A percentile compares a stretch with the other conserved stretches of the same genome.
Evolutionary conservation across 1,140 invertebrate genomes (phyloP).

Genomic region (Magallana gigas): DNA sequence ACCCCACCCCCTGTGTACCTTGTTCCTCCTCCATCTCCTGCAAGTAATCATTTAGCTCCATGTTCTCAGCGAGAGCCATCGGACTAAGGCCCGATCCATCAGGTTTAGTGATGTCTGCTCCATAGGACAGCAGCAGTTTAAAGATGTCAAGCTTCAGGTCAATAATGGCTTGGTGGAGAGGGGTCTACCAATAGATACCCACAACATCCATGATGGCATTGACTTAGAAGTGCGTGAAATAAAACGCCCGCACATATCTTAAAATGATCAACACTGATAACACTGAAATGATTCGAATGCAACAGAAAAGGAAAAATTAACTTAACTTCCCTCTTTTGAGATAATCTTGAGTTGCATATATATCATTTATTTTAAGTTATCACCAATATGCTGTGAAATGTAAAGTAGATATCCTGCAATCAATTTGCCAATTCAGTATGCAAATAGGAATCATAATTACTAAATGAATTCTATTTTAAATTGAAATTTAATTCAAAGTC

Average conservation of each 20-base stretch:
- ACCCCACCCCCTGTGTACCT: slow-evolving; percentile 53
- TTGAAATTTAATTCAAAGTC: too few relatives aligned
- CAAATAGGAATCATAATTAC: too few relatives aligned
- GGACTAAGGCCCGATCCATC: slow-evolving; percentile 76
- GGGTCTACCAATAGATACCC: slow-evolving; percentile 80
- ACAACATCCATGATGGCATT: not conserved
- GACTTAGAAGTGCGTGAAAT: not conserved
- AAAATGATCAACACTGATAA: too few relatives aligned
- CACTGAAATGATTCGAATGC: too few relatives aligned
- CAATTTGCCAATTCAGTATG: too few relatives aligned
- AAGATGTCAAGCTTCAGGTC: slow-evolving; percentile 90
- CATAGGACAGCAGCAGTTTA: slow-evolving; percentile 83
- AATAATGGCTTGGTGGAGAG: slow-evolving; percentile 88
- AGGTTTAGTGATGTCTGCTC: slow-evolving; percentile 82
- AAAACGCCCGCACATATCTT: not conserved
- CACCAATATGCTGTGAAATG: too few relatives aligned
- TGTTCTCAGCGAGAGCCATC: slow-evolving; percentile 64
- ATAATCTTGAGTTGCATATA: too few relatives aligned
- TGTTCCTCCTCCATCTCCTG: slow-evolving; percentile 63
- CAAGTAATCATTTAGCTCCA: slow-evolving; percentile 54
- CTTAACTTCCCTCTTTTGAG: too few relatives aligned
- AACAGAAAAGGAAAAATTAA: too few relatives aligned
- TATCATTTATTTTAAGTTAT: too few relatives aligned
- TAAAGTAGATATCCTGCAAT: too few relatives aligned
- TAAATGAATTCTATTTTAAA: too few relatives aligned